Percentiles rank a stretch among this genome's conserved stretches.
Conservation (phyloP, 2,888 invertebrate genomes). For the Toxonevra muliebris region DNA sequence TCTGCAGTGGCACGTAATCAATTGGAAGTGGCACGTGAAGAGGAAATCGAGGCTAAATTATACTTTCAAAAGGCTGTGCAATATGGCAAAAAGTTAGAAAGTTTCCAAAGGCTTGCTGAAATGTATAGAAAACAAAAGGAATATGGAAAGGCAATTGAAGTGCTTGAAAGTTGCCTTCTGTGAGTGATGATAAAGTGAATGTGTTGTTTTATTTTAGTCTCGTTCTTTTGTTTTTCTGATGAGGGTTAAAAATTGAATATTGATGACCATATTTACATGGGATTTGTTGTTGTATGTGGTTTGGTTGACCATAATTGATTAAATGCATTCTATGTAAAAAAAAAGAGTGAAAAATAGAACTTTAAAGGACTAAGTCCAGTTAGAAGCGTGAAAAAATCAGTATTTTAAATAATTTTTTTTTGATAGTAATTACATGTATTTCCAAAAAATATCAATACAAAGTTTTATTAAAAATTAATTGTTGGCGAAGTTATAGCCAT, state of each 20-base stretch:
- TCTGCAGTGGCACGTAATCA: conserved; percentile 50
- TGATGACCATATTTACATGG: neutral
- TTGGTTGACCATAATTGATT: too few species aligned
- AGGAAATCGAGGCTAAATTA: conserved; percentile 54
- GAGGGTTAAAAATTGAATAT: conserved; percentile 3
- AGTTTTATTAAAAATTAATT: too few species aligned
- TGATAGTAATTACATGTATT: too few species aligned
- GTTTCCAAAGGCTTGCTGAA: conserved; percentile 59
- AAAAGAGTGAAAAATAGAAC: too few species aligned
- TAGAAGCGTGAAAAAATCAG: too few species aligned
- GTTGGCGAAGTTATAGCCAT: too few species aligned
- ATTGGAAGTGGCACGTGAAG: conserved; percentile 45
- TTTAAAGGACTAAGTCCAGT: too few species aligned
- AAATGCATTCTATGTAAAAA: too few species aligned
- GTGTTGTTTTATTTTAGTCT: neutral
- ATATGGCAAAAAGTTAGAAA: conserved; percentile 60
- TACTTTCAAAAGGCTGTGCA: conserved; percentile 62
- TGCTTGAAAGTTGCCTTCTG: conserved; percentile 61
- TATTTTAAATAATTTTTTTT: too few species aligned
- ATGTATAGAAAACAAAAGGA: conserved; percentile 61
- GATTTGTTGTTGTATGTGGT: too few species aligned
- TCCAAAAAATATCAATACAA: too few species aligned
- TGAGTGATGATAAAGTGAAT: conserved; percentile 41
- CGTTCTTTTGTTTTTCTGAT: neutral
- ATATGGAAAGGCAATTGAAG: conserved; percentile 61